Base-by-base conservation (phyloP, 1,140 invertebrate genomes). In the Drosophila kohkoa region DNA sequence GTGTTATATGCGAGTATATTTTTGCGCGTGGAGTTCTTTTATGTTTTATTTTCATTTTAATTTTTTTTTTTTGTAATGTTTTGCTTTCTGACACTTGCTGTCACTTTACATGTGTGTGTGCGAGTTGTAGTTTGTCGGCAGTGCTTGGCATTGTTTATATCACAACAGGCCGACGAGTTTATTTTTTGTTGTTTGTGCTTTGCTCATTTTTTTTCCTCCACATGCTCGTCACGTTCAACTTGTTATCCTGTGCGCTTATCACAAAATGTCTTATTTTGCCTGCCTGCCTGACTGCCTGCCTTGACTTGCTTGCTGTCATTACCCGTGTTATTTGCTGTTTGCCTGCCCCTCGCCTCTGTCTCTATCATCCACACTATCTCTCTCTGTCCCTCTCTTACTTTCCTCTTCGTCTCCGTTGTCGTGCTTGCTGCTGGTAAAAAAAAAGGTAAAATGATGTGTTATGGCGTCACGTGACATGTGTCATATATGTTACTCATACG, bases 161-260 rank as follows among this genome's bases (percentile, higher is more conserved):
- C 69, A 68, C 63, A 72, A 59, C 69, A 58, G 45, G 35, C 45
- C 57, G 52, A 62, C 43, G 52, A 59, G 52, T 68, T 46, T 66
- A 77, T 64, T 57, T 75, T 62, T 52, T 38, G 35, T 55, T 66
- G 20, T 25, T 25, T 25, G 11, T 57, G 45, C 43, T 71, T 51
- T 60, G 28, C 45, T 69, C 35, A 41, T 72, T 45, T 65, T 64
- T 49, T 49, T 25, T 25, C 20, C 3, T 25, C 35, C 35, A 59
- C 77, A 80, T 78, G 70, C 75, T 77, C 65, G 75, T 77, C 78
- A 80, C 78, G 78, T 80, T 80, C 65, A 74, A 80, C 78, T 79
- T 79, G 75, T 80, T 80, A 80, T 80, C 78, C 54, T 80, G 78
- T 78, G 70, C 55, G 75, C 78, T 78, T 78, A 80, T 80, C 78